Percentiles rank a stretch among this genome's conserved stretches.
Evolutionary conservation across 1,140 invertebrate species (phyloP).

Genomic region (Sesamia nonagrioides): DNA sequence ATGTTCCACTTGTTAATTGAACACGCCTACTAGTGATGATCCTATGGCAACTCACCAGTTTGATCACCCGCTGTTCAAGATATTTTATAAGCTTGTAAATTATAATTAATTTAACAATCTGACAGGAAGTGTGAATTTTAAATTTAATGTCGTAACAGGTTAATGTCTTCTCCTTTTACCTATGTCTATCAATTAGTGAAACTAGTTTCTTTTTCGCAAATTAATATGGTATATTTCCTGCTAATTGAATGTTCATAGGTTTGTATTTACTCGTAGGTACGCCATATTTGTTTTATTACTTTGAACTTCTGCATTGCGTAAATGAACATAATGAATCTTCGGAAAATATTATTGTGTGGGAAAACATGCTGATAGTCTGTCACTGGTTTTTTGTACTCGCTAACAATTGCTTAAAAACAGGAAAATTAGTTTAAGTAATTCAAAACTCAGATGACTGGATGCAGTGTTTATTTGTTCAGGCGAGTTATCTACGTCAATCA

Average conservation of each 20-base stretch:
- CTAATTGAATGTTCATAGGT: slow-evolving; percentile 1
- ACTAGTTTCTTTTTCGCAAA: slow-evolving; percentile 17
- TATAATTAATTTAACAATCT: slow-evolving; percentile 16
- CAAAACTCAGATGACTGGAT: slow-evolving; percentile 6
- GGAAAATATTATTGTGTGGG: not conserved
- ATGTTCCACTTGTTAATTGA: not conserved
- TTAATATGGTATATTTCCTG: not conserved
- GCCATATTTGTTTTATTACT: slow-evolving; percentile 2
- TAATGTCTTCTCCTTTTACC: not conserved
- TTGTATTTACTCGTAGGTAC: not conserved
- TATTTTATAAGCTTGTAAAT: slow-evolving; percentile 25
- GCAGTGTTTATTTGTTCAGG: slow-evolving; percentile 52
- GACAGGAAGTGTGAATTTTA: slow-evolving; percentile 14
- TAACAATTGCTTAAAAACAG: slow-evolving; percentile 3
- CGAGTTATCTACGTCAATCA: slow-evolving; percentile 54
- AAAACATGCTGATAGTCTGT: slow-evolving; percentile 8
- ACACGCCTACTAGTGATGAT: not conserved
- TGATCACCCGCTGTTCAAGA: slow-evolving; percentile 23
- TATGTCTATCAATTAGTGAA: slow-evolving; percentile 1
- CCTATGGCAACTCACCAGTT: slow-evolving; percentile 6
- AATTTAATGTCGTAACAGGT: slow-evolving; percentile 17
- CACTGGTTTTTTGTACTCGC: not conserved
- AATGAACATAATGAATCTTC: not conserved
- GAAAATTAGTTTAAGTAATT: slow-evolving; percentile 22
- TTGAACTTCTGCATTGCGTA: not conserved